Evolutionary conservation across 2,113 vertebrate genomes (phyloP).

Genomic region (Myrmecobius fasciatus): DNA sequence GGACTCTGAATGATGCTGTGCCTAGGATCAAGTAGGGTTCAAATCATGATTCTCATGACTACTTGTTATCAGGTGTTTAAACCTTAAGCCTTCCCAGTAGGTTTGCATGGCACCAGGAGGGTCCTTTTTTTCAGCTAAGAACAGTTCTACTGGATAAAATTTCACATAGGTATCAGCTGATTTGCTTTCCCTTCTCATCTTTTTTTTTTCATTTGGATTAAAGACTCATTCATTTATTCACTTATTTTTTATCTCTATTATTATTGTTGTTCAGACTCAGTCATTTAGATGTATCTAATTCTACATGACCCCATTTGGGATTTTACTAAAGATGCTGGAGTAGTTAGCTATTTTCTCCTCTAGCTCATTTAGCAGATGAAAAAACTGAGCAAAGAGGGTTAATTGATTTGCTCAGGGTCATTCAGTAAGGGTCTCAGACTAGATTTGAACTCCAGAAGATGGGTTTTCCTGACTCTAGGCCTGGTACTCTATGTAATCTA

Average conservation of each 20-base stretch:
- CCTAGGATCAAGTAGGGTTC: too few relatives aligned
- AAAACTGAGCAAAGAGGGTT: not conserved
- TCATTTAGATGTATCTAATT: too few relatives aligned
- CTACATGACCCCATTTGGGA: too few relatives aligned
- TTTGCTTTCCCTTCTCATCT: not conserved
- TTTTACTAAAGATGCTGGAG: too few relatives aligned
- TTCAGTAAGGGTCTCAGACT: not conserved
- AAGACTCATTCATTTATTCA: not conserved
- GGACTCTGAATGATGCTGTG: too few relatives aligned
- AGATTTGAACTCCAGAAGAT: not conserved
- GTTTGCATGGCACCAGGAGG: not conserved
- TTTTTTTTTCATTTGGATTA: not conserved
- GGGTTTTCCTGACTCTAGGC: too few relatives aligned
- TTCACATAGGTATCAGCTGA: not conserved
- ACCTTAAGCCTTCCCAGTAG: not conserved
- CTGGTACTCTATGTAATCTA: too few relatives aligned
- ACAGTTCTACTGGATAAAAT: not conserved
- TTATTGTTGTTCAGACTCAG: too few relatives aligned
- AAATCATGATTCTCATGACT: not conserved
- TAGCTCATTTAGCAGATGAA: not conserved
- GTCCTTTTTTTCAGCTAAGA: not conserved
- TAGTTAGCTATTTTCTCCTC: not conserved
- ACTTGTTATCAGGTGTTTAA: not conserved
- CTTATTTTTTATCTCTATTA: too few relatives aligned
- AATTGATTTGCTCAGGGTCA: not conserved